Evolutionary conservation across 2,797 vertebrate genomes (phyloP).

Genomic region (Sebastes miniatus): DNA sequence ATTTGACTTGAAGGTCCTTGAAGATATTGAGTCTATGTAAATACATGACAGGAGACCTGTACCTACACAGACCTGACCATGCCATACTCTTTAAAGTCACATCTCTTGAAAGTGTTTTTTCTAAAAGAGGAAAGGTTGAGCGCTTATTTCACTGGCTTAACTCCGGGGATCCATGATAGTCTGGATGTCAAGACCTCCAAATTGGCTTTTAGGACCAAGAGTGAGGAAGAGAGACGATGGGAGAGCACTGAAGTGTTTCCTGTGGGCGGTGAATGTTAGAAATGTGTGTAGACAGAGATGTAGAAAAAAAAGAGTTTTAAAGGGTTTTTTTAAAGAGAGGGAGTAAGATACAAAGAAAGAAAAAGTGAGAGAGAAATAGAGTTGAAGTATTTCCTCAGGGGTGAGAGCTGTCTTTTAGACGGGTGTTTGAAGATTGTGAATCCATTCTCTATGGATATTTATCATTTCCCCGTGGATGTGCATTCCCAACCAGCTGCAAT

Average conservation of each 20-base stretch:
- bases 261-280: conserved; percentile 36
- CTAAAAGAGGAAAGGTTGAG: not conserved
- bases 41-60: not conserved
- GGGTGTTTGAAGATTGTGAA: conserved; percentile 69
- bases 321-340: conserved; percentile 36
- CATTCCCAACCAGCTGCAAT: conserved; percentile 57
- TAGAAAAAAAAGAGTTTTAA: conserved; percentile 20
- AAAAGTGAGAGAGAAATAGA: conserved; percentile 40
- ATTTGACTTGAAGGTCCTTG: not conserved
- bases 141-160: conserved; percentile 45
- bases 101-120: not conserved
- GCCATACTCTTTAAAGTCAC: not conserved
- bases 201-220: conserved; percentile 64
- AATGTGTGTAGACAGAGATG: conserved; percentile 42
- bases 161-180: conserved; percentile 38
- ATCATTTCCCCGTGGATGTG: conserved; percentile 62
- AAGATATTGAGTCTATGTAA: not conserved
- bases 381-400: conserved; percentile 59
- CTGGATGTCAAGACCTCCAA: conserved; percentile 62
- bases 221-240: conserved; percentile 16
- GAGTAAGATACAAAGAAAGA: conserved; percentile 35
- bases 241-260: conserved; percentile 47
- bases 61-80: not conserved
- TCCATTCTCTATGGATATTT: conserved; percentile 65
- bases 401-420: conserved; percentile 53